Evolutionary conservation across 2,113 vertebrate genomes (phyloP).

Genomic region (Castor canadensis): DNA sequence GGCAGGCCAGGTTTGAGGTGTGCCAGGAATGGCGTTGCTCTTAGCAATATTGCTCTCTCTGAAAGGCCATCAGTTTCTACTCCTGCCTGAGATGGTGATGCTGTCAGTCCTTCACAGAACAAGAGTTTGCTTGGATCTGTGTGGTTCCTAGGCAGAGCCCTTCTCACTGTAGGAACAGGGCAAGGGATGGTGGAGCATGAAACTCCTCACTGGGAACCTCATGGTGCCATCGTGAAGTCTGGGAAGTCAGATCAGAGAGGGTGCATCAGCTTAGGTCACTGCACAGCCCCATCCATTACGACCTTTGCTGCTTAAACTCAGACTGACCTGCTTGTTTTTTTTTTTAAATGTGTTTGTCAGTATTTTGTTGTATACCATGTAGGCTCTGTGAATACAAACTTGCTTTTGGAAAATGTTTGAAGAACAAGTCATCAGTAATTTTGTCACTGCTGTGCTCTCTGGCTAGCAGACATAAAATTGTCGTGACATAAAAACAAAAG

Average conservation of each 20-base stretch:
- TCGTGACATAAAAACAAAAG: not conserved
- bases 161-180: fast-evolving
- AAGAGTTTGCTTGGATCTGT: fast-evolving
- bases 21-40: not conserved
- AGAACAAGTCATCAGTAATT: not conserved
- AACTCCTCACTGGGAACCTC: fast-evolving
- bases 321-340: not conserved
- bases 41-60: no score
- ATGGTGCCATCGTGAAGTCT: fast-evolving
- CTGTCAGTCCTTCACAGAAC: not conserved
- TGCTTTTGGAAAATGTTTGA: not conserved
- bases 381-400: not conserved
- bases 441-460: not conserved
- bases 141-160: fast-evolving
- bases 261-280: fast-evolving
- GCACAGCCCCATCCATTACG: no score
- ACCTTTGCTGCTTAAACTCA: not conserved
- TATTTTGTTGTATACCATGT: not conserved
- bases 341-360: not conserved
- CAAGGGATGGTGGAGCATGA: fast-evolving
- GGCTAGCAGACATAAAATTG: no score
- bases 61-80: not conserved
- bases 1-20: not conserved
- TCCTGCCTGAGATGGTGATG: fast-evolving
- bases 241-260: not conserved